These are phyloP conservation scores for Danio kyathit DNA, from an alignment of 2,797 vertebrate species.

Conservation along the genomic window DNA sequence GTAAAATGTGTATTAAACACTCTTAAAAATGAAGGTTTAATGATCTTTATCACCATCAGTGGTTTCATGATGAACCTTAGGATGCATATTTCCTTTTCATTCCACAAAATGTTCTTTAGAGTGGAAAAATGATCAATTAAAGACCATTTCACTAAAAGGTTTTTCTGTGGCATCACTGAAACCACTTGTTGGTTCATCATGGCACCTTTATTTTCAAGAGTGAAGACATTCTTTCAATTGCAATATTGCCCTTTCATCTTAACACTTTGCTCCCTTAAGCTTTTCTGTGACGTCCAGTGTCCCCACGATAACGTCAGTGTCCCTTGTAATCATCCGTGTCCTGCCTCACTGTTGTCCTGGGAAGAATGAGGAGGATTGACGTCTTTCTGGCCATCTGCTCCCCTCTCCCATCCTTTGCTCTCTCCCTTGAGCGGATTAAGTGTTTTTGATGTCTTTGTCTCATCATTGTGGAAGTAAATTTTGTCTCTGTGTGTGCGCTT, in stretches of 20 bases:
- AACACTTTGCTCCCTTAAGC: conserved; percentile 22
- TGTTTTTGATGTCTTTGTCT: conserved; percentile 69
- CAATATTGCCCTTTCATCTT: conserved; percentile 4
- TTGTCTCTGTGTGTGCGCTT: conserved; percentile 10
- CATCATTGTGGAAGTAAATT: conserved; percentile 38
- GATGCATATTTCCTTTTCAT: no score
- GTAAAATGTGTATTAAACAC: no score
- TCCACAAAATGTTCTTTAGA: no score
- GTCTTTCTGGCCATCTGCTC: conserved; percentile 82
- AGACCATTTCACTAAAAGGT: no score
- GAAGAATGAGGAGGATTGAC: conserved; percentile 77
- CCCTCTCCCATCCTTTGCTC: conserved; percentile 58
- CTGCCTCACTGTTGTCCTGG: conserved; percentile 71
- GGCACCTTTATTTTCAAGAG: no score
- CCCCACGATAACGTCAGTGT: conserved; percentile 64
- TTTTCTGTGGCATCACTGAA: no score
- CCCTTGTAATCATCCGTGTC: conserved; percentile 68
- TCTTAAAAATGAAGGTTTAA: no score
- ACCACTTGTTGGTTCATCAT: no score
- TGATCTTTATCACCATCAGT: no score
- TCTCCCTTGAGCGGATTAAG: conserved; percentile 79
- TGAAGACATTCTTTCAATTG: background rate
- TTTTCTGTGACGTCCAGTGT: conserved; percentile 62
- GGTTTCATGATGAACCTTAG: no score
- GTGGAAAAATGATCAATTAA: no score